Evolutionary conservation across 2,113 vertebrate species (phyloP).

Genomic region (Bungarus multicinctus): DNA sequence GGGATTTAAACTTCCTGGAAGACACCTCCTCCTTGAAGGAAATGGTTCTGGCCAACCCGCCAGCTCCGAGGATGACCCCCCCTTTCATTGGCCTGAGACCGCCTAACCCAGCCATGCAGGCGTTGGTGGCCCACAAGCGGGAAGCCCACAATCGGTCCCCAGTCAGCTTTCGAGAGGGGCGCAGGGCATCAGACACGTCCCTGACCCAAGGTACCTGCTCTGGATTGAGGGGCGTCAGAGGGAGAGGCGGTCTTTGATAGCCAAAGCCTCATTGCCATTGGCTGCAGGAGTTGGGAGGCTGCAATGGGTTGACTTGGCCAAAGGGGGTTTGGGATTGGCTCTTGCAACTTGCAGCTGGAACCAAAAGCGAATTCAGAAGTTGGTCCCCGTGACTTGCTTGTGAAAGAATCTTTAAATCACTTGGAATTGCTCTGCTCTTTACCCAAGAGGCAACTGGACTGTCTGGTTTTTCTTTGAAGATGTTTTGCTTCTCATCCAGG

Average conservation of each 20-base stretch:
- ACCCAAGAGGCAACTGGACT: too few species aligned
- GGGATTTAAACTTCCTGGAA: conserved; percentile 83
- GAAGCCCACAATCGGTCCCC: conserved; percentile 94
- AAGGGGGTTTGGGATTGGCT: neutral
- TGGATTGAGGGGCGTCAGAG: neutral
- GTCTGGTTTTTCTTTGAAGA: too few species aligned
- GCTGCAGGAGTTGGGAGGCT: neutral
- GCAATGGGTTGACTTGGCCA: neutral
- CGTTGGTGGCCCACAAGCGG: conserved; percentile 81
- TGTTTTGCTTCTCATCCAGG: too few species aligned
- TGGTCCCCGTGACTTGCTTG: fast-evolving
- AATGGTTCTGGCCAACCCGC: conserved; percentile 73
- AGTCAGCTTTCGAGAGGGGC: conserved; percentile 95
- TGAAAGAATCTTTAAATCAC: neutral
- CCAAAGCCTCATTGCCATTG: neutral
- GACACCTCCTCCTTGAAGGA: conserved; percentile 82
- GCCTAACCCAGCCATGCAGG: conserved; percentile 88
- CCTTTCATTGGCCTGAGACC: conserved; percentile 83
- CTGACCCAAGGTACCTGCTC: conserved; percentile 87
- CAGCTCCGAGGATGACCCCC: conserved; percentile 65
- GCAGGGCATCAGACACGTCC: conserved; percentile 93
- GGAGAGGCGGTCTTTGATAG: neutral
- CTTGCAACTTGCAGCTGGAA: neutral
- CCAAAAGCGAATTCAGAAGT: too few species aligned
- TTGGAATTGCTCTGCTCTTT: neutral